Evolutionary conservation across 2,888 invertebrate species (phyloP), one percentile per base, ranked within the genome.

Genomic region (Ametastegia equiseti): DNA sequence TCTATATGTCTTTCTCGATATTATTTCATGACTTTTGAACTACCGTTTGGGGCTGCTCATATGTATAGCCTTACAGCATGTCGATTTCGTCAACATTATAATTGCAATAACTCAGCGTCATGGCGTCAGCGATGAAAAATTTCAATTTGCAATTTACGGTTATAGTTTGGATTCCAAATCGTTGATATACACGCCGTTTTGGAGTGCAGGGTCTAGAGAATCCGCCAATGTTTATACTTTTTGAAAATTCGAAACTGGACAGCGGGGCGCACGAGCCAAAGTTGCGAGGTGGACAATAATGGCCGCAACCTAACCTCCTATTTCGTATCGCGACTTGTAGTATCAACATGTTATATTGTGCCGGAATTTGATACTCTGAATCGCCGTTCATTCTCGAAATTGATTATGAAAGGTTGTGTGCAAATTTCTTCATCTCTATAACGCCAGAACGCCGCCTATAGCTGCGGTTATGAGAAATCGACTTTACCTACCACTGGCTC

Each of bases 21-120:
- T 65, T 36, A 65, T 65, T 39, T 65, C 19, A 65, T 65, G 39
- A 65, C 36, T 65, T 36, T 65, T 19, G 39, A 65, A 39, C 65
- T 19, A 65, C 65, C 15, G 65, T 19, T 39, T 27, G 9, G 30
- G 19, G 39, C n/a, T 65, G 9, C n/a, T 65, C n/a, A n/a, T n/a
- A n/a, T n/a, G n/a, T 27, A 19, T 36, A 36, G 36, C 36, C 39
- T 15, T 36, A 65, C 6, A 2, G n/a, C 5, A 2, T 23, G 36
- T 39, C 63, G 19, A 65, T 39, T 39, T 36, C 36, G 19, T n/a
- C n/a, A n/a, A n/a, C n/a, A n/a, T n/a, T n/a, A n/a, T n/a, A n/a
- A n/a, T n/a, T n/a, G n/a, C n/a, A n/a, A n/a, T n/a, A 65, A 65
- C n/a, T 36, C 36, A 36, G 36, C 65, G 65, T 39, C n/a, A 19